Percentiles rank a stretch among this genome's conserved stretches.
These are phyloP conservation scores for Lepidostoma basale DNA, from an alignment of 1,140 invertebrate species.

Conservation along the genomic window DNA sequence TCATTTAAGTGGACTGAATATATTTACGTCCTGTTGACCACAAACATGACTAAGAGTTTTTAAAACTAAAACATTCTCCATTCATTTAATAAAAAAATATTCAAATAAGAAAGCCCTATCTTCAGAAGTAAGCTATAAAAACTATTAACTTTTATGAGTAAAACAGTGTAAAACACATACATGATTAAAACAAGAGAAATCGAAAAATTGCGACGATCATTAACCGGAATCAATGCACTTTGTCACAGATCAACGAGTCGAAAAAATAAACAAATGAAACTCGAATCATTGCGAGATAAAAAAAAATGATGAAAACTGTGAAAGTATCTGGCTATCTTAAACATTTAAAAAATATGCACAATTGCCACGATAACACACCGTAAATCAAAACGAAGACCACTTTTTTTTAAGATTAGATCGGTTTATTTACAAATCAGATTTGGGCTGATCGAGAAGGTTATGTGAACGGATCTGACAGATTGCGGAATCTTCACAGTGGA, in stretches of 20 bases:
- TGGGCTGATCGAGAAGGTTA: not conserved
- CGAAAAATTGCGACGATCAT: too few species aligned
- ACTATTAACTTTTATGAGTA: too few species aligned
- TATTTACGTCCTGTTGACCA: too few species aligned
- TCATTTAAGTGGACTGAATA: too few species aligned
- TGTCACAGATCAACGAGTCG: not conserved
- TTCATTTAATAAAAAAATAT: too few species aligned
- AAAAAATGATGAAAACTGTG: not conserved
- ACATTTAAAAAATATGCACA: not conserved
- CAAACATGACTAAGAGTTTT: too few species aligned
- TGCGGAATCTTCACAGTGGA: not conserved
- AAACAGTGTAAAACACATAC: too few species aligned
- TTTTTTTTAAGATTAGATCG: not conserved
- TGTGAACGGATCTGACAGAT: not conserved
- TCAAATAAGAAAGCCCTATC: too few species aligned
- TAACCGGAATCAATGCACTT: conserved; percentile 1
- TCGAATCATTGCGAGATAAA: not conserved
- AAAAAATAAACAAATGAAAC: conserved; percentile 8
- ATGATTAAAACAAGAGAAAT: too few species aligned
- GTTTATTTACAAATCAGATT: not conserved
- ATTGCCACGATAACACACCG: too few species aligned
- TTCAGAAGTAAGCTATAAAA: too few species aligned
- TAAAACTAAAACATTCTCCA: too few species aligned
- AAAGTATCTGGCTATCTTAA: not conserved
- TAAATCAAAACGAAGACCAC: not conserved